Evolutionary conservation across 2,797 vertebrate species (phyloP), one percentile per base, ranked within the genome.

Genomic region (Babyrousa celebensis): DNA sequence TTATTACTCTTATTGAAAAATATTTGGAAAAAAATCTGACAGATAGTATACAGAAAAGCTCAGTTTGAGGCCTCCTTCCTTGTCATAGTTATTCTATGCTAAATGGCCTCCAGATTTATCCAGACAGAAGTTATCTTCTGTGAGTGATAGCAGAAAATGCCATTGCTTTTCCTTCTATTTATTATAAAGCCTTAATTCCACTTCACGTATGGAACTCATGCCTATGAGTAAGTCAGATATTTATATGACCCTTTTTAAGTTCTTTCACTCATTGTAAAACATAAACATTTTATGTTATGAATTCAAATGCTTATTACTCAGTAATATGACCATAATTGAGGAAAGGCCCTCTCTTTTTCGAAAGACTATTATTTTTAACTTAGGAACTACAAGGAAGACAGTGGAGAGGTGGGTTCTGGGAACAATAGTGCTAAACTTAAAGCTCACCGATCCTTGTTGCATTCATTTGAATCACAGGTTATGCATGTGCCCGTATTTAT

Each of bases 1-100:
- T 85, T 85, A 18, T 88, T 94, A 82, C 18, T 89, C 68, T 83
- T 89, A 90, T 1, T 96, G 43, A 80, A 92, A 94, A 95, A 32
- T 62, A 67, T 62, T 92, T 90, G 40, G 88, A 52, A 63, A n/a
- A 85, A 75, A 93, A 36, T 63, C 27, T 87, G 60, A 92, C 63
- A 52, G 20, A 67, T 14, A 60, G 2, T 63, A 79, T 88, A 75
- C 32, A 67, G 36, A 67, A 83, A 82, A n/a, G 11, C 48, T 88
- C 90, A 56, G 60, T 87, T 83, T 62, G 88, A 96, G 93, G 17
- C 63, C 43, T 63, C 36, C 52, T 92, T 96, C 74, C 67, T 20
- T 77, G 20, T 52, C 27, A 21, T 80, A 74, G 68, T 83, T 36
- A 65, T 77, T 85, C 27, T 93, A 29, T 87, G 18, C 87, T 92